Base-by-base conservation (phyloP, 1,140 invertebrate genomes). In the Philaenus spumarius region DNA sequence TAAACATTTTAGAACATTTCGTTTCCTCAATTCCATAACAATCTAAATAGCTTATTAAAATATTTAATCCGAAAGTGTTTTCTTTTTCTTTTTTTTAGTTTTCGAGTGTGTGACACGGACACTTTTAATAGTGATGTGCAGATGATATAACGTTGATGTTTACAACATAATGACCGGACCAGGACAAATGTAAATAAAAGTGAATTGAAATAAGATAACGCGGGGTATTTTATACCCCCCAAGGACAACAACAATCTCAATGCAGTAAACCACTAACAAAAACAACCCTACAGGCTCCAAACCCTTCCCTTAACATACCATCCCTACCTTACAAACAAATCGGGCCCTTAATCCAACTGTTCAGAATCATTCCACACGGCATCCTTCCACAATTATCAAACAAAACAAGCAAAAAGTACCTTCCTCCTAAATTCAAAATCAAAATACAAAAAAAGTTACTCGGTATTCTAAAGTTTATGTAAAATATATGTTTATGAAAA, bases 311-410 rank as follows among this genome's bases (percentile, higher is more conserved):
- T 15, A 20, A 58, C 37, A 58, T 58, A 58, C 56, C 56, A 58
- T 58, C 56, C 56, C 56, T 51, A 51, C 56, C 56, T 58, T n/a
- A 58, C 43, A 51, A 39, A 58, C 48, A 58, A 37, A 57, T 51
- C 56, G 56, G 56, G 56, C 56, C 56, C 56, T 51, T 58, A 58
- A 58, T 58, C 56, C 56, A 58, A 58, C 56, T 51, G 56, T 58
- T 58, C 56, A 58, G 56, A 58, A 42, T 45, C 23, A 58, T 24
- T 58, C 56, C 56, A 58, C 43, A 58, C 56, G 56, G 56, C 35
- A 39, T 58, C 56, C 56, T 58, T 58, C 56, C 56, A 58, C 56
- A 58, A 46, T 46, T 34, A 47, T 58, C 56, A 58, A 58, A 40
- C 54, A 55, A 55, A 26, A 51, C 48, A 51, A 58, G 42, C 46